Base-by-base conservation (phyloP, 2,113 vertebrate genomes). In the Trogon surrucura region DNA sequence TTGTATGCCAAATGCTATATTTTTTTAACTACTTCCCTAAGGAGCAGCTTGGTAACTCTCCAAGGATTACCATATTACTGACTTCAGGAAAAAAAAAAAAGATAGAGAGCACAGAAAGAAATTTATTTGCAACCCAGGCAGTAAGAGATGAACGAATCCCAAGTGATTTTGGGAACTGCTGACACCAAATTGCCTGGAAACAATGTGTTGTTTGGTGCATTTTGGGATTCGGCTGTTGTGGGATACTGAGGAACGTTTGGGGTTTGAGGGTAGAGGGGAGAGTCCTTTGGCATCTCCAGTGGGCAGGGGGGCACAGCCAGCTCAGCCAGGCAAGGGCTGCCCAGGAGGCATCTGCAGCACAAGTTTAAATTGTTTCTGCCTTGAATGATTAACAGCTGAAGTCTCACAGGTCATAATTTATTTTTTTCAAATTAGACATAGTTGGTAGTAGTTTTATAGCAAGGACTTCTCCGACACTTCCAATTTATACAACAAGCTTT, bases 51-150 rank as follows among this genome's bases (percentile, higher is more conserved):
- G 74, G 81, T 88, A 65, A 79, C 70, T 83, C 91, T 91, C 89
- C 64, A 45, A 60, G 85, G 89, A 74, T 93, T 96, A 82, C 81
- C 62, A 65, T 82, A 58, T 58, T 93, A 95, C 93, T 94, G 89
- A 89, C 85, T 90, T 79, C 10, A 62, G 30, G 30, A 8, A 30
- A 20, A 16, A 30, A 20, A 16, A 26, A 88, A 85, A 89, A 88
- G 83, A 72, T 13, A 53, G 34, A 41, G 14, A 83, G 34, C 72
- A 44, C 57, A 57, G 50, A 82, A 91, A 87, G 70, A 87, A 94
- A 91, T 79, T 72, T 91, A 87, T 92, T 95, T 89, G 73, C 91
- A 87, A 64, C 57, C 18, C 45, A 60, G 86, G 61, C 73, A 92
- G n/a, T 51, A 25, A 89, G 60, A 64, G 73, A 75, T 85, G 78